Evolutionary conservation across 1,140 invertebrate species (phyloP).

Genomic region (Epicauta chinensis): DNA sequence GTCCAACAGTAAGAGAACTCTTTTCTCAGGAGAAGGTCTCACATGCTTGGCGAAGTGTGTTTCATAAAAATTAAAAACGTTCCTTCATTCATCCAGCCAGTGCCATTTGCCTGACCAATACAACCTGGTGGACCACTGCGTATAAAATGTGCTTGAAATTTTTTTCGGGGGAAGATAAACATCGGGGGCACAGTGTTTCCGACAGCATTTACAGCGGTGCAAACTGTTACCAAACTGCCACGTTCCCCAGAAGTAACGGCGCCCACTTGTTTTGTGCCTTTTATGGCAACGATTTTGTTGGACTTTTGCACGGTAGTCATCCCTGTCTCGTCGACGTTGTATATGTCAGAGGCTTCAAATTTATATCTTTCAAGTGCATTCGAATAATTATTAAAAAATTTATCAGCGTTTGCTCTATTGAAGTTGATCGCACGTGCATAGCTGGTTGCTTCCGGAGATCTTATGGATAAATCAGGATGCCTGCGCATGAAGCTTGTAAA

Average conservation of each 20-base stretch:
- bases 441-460: constrained; percentile 29
- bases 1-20: constrained; percentile 20
- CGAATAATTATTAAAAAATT: constrained; percentile 30
- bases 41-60: no score
- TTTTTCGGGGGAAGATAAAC: constrained; percentile 27
- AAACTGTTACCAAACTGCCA: constrained; percentile 40
- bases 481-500: constrained; percentile 10
- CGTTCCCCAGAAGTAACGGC: constrained; percentile 37
- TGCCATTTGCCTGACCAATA: constrained; percentile 31
- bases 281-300: constrained; percentile 39
- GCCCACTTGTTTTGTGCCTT: constrained; percentile 39
- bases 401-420: constrained; percentile 29
- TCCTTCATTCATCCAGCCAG: constrained; percentile 39
- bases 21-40: no score
- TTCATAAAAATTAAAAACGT: not conserved
- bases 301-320: constrained; percentile 43
- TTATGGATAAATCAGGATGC: constrained; percentile 14
- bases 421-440: constrained; percentile 28
- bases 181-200: constrained; percentile 37
- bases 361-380: constrained; percentile 13
- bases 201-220: constrained; percentile 30
- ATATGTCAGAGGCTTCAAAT: constrained; percentile 32
- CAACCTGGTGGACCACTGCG: constrained; percentile 37
- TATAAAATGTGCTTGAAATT: constrained; percentile 19
- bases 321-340: constrained; percentile 44